Evolutionary conservation across 1,140 invertebrate species (phyloP).

Genomic region (Drosophila kanapiae): DNA sequence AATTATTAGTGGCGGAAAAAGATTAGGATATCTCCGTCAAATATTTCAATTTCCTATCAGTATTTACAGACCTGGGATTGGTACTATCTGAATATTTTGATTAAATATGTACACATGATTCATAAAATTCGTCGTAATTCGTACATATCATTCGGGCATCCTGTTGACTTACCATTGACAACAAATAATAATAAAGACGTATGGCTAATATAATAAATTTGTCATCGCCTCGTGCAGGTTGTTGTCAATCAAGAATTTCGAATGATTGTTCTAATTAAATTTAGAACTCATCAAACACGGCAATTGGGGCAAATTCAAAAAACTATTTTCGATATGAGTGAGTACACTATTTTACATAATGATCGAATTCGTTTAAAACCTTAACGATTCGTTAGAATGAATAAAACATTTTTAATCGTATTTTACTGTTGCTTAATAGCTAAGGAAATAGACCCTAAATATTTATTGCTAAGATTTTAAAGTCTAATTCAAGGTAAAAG

Average conservation of each 20-base stretch:
- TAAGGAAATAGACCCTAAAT: no score
- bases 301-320: no score
- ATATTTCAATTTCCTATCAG: conserved; percentile 6
- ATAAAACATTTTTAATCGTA: background rate
- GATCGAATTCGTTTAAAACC: background rate
- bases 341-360: background rate
- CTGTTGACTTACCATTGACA: conserved; percentile 38
- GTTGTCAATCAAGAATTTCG: conserved; percentile 14
- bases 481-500: no score
- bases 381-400: background rate
- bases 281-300: conserved; percentile 1
- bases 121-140: conserved; percentile 1
- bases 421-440: no score
- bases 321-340: background rate
- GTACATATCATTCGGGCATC: conserved; percentile 37
- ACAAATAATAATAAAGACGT: conserved; percentile 5
- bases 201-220: conserved; percentile 27
- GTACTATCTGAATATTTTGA: conserved; percentile 7
- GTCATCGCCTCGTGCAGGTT: conserved; percentile 9
- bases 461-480: no score
- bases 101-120: background rate
- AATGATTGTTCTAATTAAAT: conserved; percentile 30
- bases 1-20: conserved; percentile 8
- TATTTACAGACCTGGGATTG: background rate
- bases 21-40: conserved; percentile 25